Evolutionary conservation across 1,140 invertebrate species (phyloP).

Genomic region (Ceratina calcarata): DNA sequence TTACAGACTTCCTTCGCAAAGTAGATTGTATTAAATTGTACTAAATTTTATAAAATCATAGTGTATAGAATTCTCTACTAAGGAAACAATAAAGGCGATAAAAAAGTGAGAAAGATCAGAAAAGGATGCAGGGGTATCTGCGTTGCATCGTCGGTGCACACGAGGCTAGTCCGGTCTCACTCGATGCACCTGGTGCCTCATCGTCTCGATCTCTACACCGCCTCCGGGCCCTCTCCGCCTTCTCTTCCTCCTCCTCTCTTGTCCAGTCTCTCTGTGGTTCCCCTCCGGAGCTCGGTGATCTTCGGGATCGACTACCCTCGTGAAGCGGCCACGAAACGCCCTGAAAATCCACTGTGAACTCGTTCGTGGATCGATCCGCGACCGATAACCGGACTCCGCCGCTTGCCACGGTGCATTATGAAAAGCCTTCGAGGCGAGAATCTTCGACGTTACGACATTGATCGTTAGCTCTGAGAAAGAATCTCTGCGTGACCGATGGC

Average conservation of each 20-base stretch:
- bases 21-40: too few species aligned
- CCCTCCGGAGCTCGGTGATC: background rate
- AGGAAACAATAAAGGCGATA: background rate
- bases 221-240: conserved; percentile 49
- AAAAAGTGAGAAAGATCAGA: conserved; percentile 3
- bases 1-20: too few species aligned
- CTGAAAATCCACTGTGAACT: conserved; percentile 61
- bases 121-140: conserved; percentile 67
- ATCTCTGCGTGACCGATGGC: background rate
- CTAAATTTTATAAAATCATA: too few species aligned
- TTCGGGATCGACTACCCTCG: conserved; percentile 36
- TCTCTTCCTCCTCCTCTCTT: conserved; percentile 19
- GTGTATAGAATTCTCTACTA: background rate
- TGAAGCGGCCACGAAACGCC: conserved; percentile 50
- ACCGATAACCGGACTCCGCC: conserved; percentile 16
- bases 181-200: conserved; percentile 75
- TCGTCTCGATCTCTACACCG: conserved; percentile 70
- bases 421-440: background rate
- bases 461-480: background rate
- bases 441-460: conserved; percentile 11
- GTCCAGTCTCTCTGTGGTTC: background rate
- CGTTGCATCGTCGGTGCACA: conserved; percentile 64
- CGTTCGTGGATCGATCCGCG: conserved; percentile 44
- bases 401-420: conserved; percentile 25
- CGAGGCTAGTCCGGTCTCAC: conserved; percentile 48